These are phyloP conservation scores for Hipparchia sbordonii DNA, from an alignment of 2,888 invertebrate genomes.

Conservation along the genomic window DNA sequence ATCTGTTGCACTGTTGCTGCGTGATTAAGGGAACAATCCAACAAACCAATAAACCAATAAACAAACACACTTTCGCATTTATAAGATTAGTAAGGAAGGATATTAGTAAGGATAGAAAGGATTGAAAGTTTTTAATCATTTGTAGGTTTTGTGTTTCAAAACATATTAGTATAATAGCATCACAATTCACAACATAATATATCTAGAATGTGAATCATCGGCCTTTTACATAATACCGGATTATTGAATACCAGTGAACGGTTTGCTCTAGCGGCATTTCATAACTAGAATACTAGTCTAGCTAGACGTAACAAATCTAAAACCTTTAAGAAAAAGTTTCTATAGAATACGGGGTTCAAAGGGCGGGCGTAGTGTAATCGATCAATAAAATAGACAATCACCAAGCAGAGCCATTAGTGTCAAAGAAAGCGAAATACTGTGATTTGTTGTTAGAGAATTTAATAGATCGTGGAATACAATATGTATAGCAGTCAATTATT, in stretches of 20 bases:
- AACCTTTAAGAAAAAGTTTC: conserved; percentile 15
- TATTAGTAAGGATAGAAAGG: no score
- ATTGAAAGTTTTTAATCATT: neutral
- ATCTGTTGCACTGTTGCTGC: no score
- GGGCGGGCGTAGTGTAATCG: neutral
- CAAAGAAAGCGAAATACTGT: neutral
- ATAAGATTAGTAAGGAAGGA: no score
- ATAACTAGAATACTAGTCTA: conserved; percentile 12
- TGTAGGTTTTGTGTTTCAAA: conserved; percentile 22
- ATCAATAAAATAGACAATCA: neutral
- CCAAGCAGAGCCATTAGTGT: neutral
- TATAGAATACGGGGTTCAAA: neutral
- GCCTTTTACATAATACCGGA: conserved; percentile 21
- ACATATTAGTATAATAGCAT: conserved; percentile 8
- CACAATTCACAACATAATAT: conserved; percentile 4
- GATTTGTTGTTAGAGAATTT: neutral
- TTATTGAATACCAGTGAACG: conserved; percentile 18
- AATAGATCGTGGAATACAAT: no score
- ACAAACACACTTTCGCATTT: no score
- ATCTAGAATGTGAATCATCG: conserved; percentile 17
- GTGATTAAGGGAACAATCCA: no score
- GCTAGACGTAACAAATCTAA: conserved; percentile 4
- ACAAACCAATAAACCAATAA: no score
- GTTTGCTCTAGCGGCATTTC: conserved; percentile 12
- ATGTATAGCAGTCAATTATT: no score